Conservation (phyloP, 2,113 vertebrate species). For the Paedocypris sp. region DNA sequence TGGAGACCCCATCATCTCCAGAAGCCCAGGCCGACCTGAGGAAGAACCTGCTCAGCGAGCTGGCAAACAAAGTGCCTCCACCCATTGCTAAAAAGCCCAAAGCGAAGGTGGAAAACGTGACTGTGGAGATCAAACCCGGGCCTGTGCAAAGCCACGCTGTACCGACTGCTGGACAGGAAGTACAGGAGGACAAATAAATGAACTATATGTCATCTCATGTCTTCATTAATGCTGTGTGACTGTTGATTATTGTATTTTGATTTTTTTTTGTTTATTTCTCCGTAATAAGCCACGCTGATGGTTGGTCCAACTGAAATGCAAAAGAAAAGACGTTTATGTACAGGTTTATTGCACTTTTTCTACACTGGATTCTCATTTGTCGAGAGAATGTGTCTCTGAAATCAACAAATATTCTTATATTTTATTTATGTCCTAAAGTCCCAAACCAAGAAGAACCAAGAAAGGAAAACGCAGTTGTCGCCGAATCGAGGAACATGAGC, state of each 20-base stretch:
- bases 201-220: neutral
- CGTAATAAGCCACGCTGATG: neutral
- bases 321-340: conserved; percentile 17
- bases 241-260: no score
- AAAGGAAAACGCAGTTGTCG: no score
- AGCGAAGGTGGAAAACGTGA: conserved; percentile 32
- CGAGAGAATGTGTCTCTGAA: neutral
- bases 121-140: conserved; percentile 27
- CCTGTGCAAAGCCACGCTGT: conserved; percentile 36
- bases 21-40: conserved; percentile 60
- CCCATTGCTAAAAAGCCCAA: conserved; percentile 84
- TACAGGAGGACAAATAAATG: neutral
- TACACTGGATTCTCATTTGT: conserved; percentile 7
- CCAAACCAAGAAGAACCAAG: no score
- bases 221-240: no score
- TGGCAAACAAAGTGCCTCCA: conserved; percentile 72
- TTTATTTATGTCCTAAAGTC: conserved; percentile 1
- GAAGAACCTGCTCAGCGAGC: conserved; percentile 63
- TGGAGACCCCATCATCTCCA: conserved; percentile 55
- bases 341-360: conserved; percentile 16
- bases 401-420: neutral
- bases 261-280: neutral
- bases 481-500: no score
- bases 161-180: conserved; percentile 51
- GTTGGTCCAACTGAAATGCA: neutral